Base-by-base conservation (phyloP, 1,140 invertebrate species). In the Bombus sibiricus region DNA sequence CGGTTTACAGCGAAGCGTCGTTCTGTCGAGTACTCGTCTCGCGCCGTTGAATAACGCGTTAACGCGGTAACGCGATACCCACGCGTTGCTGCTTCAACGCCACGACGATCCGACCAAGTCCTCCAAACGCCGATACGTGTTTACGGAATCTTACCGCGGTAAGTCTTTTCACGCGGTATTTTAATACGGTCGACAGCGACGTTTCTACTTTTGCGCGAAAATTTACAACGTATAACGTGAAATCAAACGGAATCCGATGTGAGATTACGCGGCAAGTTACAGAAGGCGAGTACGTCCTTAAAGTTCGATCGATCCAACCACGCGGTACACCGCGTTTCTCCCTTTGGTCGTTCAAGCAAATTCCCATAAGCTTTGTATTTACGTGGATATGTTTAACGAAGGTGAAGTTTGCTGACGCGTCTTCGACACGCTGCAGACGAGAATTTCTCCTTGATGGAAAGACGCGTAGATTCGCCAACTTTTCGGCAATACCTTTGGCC, bases 331-430 rank as follows among this genome's bases (percentile, higher is more conserved):
- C 43, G 5, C 15, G 43, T 47, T 39, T 18, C 25, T 62, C 37
- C 39, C 71, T 62, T 47, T 28, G 15, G 10, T 39, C 32, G 73
- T n/a, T 57, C 69, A n/a, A 77, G 28, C 62, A 10, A 83, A 83
- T 83, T 68, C 73, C 43, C 43, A 41, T 57, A 66, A 59, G 62
- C 41, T 53, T 76, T 12, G 73, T 59, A 59, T 83, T 77, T 77
- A 39, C 81, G 25, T 13, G 43, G 22, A 12, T 41, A 22, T 34
- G 59, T 75, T 68, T 41, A 57, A 83, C 73, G 62, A 77, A n/a
- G 41, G 25, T 41, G 28, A 53, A 22, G 34, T 75, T 28, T 3
- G 34, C 34, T 10, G 34, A n/a, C 25, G 32, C 47, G 47, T 53
- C 32, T 57, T 53, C 43, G 22, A 53, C n/a, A 4, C n/a, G 25